Evolutionary conservation across 2,888 invertebrate genomes (phyloP).

Genomic region (Sthenelais limicola): DNA sequence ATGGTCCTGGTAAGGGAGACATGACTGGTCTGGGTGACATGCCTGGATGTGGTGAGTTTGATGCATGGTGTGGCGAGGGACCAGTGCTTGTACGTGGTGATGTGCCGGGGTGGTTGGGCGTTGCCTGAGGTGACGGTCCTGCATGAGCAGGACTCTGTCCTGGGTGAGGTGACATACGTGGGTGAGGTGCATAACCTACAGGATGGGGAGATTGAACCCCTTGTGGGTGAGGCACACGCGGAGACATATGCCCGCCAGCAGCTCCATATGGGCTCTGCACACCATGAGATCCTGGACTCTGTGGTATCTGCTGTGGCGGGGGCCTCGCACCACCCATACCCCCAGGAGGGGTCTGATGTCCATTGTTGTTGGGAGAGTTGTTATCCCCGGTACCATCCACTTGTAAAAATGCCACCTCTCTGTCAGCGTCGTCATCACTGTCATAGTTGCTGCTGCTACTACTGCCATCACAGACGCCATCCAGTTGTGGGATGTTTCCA

Average conservation of each 20-base stretch:
- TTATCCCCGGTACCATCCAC: constrained; percentile 50
- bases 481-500: background rate
- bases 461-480: background rate
- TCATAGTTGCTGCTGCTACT: constrained; percentile 6
- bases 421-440: constrained; percentile 15
- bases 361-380: constrained; percentile 27
- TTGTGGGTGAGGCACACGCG: constrained; percentile 29
- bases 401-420: constrained; percentile 20
- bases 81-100: constrained; percentile 52
- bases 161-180: constrained; percentile 6
- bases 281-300: constrained; percentile 1
- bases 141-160: constrained; percentile 27
- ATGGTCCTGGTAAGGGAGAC: constrained; percentile 19
- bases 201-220: constrained; percentile 15
- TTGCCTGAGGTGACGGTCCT: constrained; percentile 51
- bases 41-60: constrained; percentile 26
- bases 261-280: constrained; percentile 22
- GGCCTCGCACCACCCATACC: background rate
- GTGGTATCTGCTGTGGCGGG: background rate
- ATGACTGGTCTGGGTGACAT: constrained; percentile 36
- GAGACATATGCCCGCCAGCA: constrained; percentile 45
- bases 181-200: constrained; percentile 3
- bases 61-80: constrained; percentile 17
- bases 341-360: background rate
- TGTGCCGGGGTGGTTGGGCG: constrained; percentile 58